Conservation (phyloP, 2,797 vertebrate genomes). For the Scleropages formosus region DNA sequence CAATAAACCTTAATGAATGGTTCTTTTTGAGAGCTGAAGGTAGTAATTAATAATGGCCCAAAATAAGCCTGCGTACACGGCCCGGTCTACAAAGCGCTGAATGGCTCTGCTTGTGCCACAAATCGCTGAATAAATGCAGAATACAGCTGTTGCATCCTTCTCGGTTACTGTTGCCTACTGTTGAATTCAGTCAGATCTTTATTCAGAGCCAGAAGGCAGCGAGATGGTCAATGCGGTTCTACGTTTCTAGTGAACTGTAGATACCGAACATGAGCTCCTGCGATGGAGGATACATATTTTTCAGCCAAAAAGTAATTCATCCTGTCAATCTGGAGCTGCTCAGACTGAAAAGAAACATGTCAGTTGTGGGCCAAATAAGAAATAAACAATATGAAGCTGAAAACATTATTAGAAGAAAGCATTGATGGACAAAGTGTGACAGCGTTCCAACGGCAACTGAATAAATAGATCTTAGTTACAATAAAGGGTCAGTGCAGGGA, state of each 20-base stretch:
- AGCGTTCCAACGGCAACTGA: not conserved
- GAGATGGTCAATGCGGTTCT: too few relatives aligned
- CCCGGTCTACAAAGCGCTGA: slow-evolving; percentile 55
- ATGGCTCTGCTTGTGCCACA: slow-evolving; percentile 48
- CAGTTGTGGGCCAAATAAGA: too few relatives aligned
- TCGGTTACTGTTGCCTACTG: too few relatives aligned
- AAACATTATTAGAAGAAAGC: slow-evolving; percentile 6
- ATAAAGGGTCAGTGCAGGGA: not conserved
- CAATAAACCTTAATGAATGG: slow-evolving; percentile 65
- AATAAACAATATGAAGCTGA: too few relatives aligned
- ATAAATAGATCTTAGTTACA: not conserved
- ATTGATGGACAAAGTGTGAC: slow-evolving; percentile 9
- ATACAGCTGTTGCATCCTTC: not conserved
- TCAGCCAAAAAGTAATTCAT: too few relatives aligned
- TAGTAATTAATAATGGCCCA: slow-evolving; percentile 66
- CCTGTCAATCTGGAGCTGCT: too few relatives aligned
- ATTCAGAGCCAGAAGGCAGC: too few relatives aligned
- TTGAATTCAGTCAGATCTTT: too few relatives aligned
- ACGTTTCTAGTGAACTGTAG: too few relatives aligned
- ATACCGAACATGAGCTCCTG: too few relatives aligned
- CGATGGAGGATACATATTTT: too few relatives aligned
- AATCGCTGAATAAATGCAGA: slow-evolving; percentile 26
- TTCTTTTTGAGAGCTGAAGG: slow-evolving; percentile 64
- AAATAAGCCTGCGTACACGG: slow-evolving; percentile 57
- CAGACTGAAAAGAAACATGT: too few relatives aligned